These are phyloP conservation scores for Disparrhopalites patrizii DNA, from an alignment of 2,888 invertebrate species.

Conservation along the genomic window DNA sequence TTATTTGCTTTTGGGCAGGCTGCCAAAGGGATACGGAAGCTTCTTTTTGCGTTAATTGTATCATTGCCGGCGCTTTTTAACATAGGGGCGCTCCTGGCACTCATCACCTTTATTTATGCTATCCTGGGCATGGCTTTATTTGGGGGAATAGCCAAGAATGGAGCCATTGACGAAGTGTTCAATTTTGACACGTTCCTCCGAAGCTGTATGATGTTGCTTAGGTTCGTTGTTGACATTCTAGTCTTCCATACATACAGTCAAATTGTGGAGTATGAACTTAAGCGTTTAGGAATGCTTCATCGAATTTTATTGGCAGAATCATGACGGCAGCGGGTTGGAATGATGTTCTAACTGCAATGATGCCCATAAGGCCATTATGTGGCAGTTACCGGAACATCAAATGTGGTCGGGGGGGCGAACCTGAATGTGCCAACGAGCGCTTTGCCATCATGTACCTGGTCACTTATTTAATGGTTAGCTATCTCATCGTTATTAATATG, in stretches of 20 bases:
- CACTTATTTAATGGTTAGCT: conserved; percentile 91
- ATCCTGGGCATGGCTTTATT: conserved; percentile 95
- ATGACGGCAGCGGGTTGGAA: conserved; percentile 98
- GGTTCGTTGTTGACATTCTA: conserved; percentile 54
- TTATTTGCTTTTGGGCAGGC: too few relatives aligned
- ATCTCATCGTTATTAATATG: conserved; percentile 97
- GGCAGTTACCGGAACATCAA: conserved; percentile 42
- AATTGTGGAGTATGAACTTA: too few relatives aligned
- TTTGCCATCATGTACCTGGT: conserved; percentile 85
- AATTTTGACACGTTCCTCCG: conserved; percentile 94
- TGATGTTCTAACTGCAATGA: conserved; percentile 85
- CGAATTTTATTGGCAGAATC: too few relatives aligned
- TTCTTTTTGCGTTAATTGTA: conserved; percentile 89
- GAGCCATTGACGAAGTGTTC: conserved; percentile 86
- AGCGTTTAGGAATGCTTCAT: too few relatives aligned
- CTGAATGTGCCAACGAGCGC: conserved; percentile 3
- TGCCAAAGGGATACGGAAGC: conserved; percentile 91
- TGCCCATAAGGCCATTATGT: conserved; percentile 53
- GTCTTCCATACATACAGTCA: too few relatives aligned
- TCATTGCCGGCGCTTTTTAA: conserved; percentile 93
- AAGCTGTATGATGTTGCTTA: conserved; percentile 82
- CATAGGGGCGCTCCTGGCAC: conserved; percentile 84
- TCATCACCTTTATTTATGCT: conserved; percentile 94
- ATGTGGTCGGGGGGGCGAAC: conserved; percentile 29
- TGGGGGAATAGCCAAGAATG: conserved; percentile 83